Base-by-base conservation (phyloP, 64 coral and sea anemone genomes). In the Stichodactyla mertensii region DNA sequence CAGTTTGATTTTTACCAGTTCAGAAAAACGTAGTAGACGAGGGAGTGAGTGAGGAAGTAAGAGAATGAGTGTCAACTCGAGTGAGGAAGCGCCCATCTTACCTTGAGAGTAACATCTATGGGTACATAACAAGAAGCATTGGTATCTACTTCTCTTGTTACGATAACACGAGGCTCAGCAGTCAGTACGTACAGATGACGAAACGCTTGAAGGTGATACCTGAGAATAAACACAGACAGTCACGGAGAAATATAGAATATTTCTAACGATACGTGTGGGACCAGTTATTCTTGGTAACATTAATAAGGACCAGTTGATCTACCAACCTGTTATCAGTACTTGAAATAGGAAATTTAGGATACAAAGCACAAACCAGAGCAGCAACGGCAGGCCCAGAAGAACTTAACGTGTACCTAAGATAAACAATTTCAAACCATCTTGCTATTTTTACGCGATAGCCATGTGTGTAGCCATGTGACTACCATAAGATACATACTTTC, bases 381-480 rank as follows among this genome's bases (percentile, higher is more conserved):
- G 97, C 93, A 86, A 99, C 57, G 9, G 97, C 90, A 4, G 97
- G 91, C 15, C 97, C 93, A 59, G 87, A 90, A 20, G 97, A 92
- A 6, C 93, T 89, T n/a, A 99, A 61, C 4, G 97, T 99, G 77
- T 88, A 95, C 45, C 97, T 99, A 52, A 14, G 78, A 45, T 12
- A 84, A 19, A 51, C 69, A 74, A 74, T 26, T 31, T 27, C 53
- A 87, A 19, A 22, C 19, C 26, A 16, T 10, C 45, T 51, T 59
- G 1, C 6, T 7, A 45, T 58, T 85, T 24, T 85, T 19, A 14
- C 67, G 24, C 27, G 55, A 55, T 61, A 61, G 59, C 14, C 59
- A 98, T 98, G 82, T 98, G 95, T 51, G 86, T 69, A 82, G 95
- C 95, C 92, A 94, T 98, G 89, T 98, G 95, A 88, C 90, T 98